Percentiles rank a stretch among this genome's conserved stretches.
These are phyloP conservation scores for Chrysemys picta DNA, from an alignment of 2,113 vertebrate species.

Conservation along the genomic window DNA sequence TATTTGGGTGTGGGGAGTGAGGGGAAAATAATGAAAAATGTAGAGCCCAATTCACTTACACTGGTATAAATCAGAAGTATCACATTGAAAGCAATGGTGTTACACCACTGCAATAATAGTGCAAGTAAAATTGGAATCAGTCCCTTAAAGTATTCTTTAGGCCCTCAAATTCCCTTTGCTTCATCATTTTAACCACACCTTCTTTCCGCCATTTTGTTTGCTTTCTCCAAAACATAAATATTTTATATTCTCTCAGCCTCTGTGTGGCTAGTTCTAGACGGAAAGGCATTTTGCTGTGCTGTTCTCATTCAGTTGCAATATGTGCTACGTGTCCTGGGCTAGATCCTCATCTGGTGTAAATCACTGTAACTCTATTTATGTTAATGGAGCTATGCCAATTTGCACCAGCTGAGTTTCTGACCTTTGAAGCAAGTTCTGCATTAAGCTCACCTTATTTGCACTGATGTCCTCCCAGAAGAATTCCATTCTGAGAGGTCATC, in stretches of 20 bases:
- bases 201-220: not conserved
- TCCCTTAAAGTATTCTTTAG: not conserved
- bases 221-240: conserved; percentile 47
- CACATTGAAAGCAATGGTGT: not conserved
- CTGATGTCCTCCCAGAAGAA: accelerated
- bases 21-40: not conserved
- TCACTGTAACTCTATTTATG: not conserved
- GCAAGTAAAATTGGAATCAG: not conserved
- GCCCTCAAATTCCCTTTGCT: conserved; percentile 42
- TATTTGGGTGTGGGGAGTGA: not conserved
- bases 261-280: conserved; percentile 49
- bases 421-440: conserved; percentile 4
- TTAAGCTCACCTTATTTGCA: not conserved
- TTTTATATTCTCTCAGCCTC: conserved; percentile 14
- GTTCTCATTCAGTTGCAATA: conserved; percentile 6
- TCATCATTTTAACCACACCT: conserved; percentile 63
- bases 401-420: accelerated
- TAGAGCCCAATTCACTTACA: not conserved
- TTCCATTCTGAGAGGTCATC: not conserved
- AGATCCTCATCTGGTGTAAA: conserved; percentile 29
- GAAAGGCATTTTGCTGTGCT: conserved; percentile 34
- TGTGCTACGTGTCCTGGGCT: not conserved
- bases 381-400: not conserved
- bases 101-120: not conserved
- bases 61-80: not conserved